Evolutionary conservation across 2,113 vertebrate species (phyloP), one percentile per base, ranked within the genome.

Genomic region (Alethe castanea): DNA sequence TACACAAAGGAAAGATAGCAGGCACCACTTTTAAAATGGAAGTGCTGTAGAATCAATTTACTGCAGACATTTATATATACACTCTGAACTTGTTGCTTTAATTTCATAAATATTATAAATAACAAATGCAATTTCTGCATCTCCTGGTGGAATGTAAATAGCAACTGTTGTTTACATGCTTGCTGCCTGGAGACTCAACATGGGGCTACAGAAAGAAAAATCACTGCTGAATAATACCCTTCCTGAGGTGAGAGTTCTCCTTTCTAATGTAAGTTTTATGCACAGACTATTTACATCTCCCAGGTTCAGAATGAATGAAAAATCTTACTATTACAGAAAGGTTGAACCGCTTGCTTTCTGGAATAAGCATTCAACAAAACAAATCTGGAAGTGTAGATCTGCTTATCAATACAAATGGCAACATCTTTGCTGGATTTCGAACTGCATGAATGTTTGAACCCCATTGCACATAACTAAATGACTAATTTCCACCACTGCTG

Each of bases 51-150:
- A 87, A 89, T 74, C 42, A 54, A 54, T 84, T 92, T 92, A 26
- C 19, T 67, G 25, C 45, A 57, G 74, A 61, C 28, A 82, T 33
- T 60, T 67, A 22, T 74, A 25, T 14, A 4, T 26, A 26, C 8
- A 14, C 29, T 59, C 29, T 87, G 54, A 85, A 87, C 61, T 81
- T 65, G 5, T 74, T 84, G 53, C 61, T 84, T 89, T 79, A 76
- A 59, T 72, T 91, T 87, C 28, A 67, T 31, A 72, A 92, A 82
- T 89, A 36, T 44, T 61, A 52, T 84, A 94, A 89, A 86, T 92
- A 86, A 92, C 59, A 90, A 86, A 90, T 54, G 2, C 10, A 36
- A 18, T 65, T 91, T 78, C 26, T 36, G 11, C 19, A 57, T 91
- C 20, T 94, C 89, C 61, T 6, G 0, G 25, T 53, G 81, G 77